Percentiles rank a stretch among this genome's conserved stretches.
Conservation (phyloP, 2,113 vertebrate species). For the Phalacrocorax brasilianus region DNA sequence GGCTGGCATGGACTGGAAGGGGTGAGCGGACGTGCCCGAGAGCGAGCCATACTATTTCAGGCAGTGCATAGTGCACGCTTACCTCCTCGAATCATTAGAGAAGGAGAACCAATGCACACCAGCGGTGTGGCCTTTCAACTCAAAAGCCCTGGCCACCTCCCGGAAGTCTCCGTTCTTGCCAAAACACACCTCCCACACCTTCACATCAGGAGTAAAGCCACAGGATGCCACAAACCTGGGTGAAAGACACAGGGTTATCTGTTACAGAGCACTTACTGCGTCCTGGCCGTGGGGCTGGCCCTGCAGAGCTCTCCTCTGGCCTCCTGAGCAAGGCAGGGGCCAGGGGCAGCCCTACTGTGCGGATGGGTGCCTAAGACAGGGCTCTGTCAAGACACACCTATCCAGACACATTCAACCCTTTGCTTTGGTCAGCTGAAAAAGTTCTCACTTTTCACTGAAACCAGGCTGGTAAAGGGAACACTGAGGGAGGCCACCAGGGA, state of each 20-base stretch:
- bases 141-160: conserved; percentile 89
- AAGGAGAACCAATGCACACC: conserved; percentile 88
- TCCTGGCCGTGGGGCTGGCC: accelerated
- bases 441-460: background rate
- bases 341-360: accelerated
- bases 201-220: conserved; percentile 94
- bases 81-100: conserved; percentile 91
- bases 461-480: background rate
- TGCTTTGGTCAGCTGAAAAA: background rate
- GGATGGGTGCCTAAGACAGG: accelerated
- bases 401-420: accelerated
- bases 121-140: conserved; percentile 91
- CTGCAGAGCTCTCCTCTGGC: background rate
- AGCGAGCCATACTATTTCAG: accelerated
- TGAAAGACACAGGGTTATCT: background rate
- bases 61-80: background rate
- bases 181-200: conserved; percentile 96
- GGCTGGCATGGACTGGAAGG: background rate
- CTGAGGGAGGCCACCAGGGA: background rate
- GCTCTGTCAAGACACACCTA: background rate
- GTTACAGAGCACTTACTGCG: background rate
- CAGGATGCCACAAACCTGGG: conserved; percentile 92
- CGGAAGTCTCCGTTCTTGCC: conserved; percentile 87
- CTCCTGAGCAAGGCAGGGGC: background rate
- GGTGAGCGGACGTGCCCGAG: accelerated